Evolutionary conservation across 2,113 vertebrate genomes (phyloP), one percentile per base, ranked within the genome.

Genomic region (Speoplatyrhinus poulsoni): DNA sequence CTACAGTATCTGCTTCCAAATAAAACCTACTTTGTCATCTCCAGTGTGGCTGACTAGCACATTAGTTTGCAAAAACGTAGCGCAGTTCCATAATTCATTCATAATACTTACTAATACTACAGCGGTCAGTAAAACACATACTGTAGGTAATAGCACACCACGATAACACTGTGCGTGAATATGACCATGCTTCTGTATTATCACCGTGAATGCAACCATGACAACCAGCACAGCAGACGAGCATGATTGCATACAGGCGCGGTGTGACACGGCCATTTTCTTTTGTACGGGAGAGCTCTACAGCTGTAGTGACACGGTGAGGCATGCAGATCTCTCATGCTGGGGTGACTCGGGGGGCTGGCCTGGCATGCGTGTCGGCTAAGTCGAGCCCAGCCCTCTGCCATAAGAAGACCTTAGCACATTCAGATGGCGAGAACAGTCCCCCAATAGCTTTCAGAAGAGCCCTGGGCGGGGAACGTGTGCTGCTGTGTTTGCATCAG

Each of bases 381-480:
- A 69, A 79, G 76, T 77, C 65, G 69, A 69, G 71, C 73, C 77
- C 77, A 80, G 81, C 67, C 77, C 75, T 77, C 10, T 17, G 47
- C 73, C 81, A 63, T 70, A 79, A 69, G 67, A 77, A 81, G 79
- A 73, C 41, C 65, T 73, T 58, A n/a, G 77, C 70, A 80, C 77
- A 70, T 65, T 65, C 56, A 77, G 62, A 85, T 60, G 59, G 79
- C 60, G 81, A 73, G 11, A 82, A 79, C 65, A 56, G 67, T 61
- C 65, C 72, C 80, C 78, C 72, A 67, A 84, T 86, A 90, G 89
- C 90, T 89, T 91, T 88, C 89, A 92, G 80, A 90, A 89, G 88
- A n/a, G 3, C 63, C 50, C 4, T 16, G n/a, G 62, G 67, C 60
- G 19, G 16, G 48, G 6, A 17, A 26, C 15, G 26, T 36, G 66